phyloP scores from a whole-genome alignment of 2,888 invertebrate species.

The Rotaria magnacalcarata region DNA sequence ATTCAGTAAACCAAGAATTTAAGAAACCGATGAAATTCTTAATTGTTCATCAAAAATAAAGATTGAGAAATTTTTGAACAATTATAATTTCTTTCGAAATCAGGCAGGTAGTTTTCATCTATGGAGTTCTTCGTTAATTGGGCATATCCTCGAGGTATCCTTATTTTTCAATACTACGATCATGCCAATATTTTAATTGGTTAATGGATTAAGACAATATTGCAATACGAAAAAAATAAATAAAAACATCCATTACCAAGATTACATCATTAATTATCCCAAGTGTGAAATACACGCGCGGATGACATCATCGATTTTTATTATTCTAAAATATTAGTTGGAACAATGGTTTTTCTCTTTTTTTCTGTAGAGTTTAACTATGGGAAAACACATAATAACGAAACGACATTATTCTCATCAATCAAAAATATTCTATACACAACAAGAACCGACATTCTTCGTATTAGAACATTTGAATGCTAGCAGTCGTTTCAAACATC shows the following conservation, averaged over 20 bases:
- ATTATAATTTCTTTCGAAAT: too few relatives aligned
- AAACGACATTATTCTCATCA: constrained; percentile 2
- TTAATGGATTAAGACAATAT: constrained; percentile 6
- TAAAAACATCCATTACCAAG: not conserved
- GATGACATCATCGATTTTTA: not conserved
- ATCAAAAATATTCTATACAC: not conserved
- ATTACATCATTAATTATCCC: not conserved
- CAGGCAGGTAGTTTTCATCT: too few relatives aligned
- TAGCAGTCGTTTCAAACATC: not conserved
- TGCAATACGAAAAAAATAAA: not conserved
- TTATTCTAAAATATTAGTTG: not conserved
- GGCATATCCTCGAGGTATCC: too few relatives aligned
- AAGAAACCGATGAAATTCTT: too few relatives aligned
- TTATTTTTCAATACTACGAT: not conserved
- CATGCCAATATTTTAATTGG: not conserved
- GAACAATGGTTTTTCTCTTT: not conserved
- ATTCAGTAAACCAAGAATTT: too few relatives aligned
- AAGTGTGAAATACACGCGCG: not conserved
- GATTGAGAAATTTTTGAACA: too few relatives aligned
- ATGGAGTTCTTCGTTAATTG: too few relatives aligned
- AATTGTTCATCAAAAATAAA: too few relatives aligned
- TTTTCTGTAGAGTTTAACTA: not conserved
- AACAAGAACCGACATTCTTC: not conserved
- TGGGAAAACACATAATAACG: not conserved
- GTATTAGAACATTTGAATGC: not conserved